Percentiles rank a stretch among this genome's conserved stretches.
Conservation (phyloP, 2,888 invertebrate species). For the Bibio marci region DNA sequence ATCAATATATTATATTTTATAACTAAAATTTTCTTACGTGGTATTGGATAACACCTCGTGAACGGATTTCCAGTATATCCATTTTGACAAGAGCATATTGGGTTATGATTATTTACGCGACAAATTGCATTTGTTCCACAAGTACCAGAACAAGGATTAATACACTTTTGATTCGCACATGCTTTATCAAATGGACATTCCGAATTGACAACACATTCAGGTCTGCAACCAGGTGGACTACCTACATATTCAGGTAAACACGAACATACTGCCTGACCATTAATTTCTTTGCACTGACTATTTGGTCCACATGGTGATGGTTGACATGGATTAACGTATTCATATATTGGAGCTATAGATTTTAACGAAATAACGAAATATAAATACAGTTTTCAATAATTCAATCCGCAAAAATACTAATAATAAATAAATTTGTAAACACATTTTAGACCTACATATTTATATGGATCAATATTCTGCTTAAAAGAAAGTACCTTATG, state of each 20-base stretch:
- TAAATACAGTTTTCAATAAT: no score
- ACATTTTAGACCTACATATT: no score
- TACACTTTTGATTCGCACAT: conserved; percentile 66
- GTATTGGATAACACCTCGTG: conserved; percentile 37
- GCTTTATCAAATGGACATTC: conserved; percentile 66
- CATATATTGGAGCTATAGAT: no score
- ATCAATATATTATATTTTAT: no score
- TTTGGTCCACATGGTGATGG: conserved; percentile 70
- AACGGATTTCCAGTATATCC: conserved; percentile 50
- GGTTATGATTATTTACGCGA: conserved; percentile 59
- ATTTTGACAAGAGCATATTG: conserved; percentile 49
- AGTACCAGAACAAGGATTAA: conserved; percentile 65
- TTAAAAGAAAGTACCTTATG: no score
- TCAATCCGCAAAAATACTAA: no score
- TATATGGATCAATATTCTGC: no score
- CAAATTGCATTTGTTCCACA: conserved; percentile 62
- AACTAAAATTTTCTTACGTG: conserved; percentile 43
- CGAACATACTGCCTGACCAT: conserved; percentile 59
- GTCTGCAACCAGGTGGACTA: conserved; percentile 61
- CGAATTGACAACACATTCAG: conserved; percentile 67
- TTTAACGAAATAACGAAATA: no score
- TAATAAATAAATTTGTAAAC: no score
- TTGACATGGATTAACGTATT: conserved; percentile 38
- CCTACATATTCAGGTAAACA: conserved; percentile 56
- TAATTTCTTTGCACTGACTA: conserved; percentile 54